Percentiles rank a stretch among this genome's conserved stretches.
phyloP scores from a whole-genome alignment of 2,888 invertebrate genomes.

The Endomychus coccineus region DNA sequence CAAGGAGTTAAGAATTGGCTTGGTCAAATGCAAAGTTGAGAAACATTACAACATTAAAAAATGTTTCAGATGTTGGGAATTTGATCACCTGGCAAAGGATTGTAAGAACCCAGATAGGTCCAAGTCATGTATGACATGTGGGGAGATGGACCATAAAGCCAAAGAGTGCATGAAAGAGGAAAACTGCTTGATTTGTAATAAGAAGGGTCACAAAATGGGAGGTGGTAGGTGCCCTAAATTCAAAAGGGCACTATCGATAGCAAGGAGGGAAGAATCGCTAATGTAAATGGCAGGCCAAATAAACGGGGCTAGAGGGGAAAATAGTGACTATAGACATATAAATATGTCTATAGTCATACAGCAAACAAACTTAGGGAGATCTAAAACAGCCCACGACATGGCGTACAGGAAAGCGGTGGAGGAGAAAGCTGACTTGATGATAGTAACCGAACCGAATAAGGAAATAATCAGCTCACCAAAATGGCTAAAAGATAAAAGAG shows the following conservation, averaged over 20 bases:
- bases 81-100: neutral
- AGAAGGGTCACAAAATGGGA: slow-evolving; percentile 1
- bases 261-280: no score
- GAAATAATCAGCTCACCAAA: no score
- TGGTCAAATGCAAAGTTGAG: neutral
- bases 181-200: neutral
- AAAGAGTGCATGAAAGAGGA: neutral
- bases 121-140: slow-evolving; percentile 3
- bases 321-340: no score
- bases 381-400: no score
- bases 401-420: neutral
- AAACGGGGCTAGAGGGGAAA: no score
- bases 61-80: slow-evolving; percentile 2
- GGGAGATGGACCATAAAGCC: neutral
- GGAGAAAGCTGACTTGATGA: neutral
- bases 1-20: neutral
- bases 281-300: no score
- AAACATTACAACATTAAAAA: neutral
- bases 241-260: no score
- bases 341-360: no score
- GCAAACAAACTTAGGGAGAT: no score
- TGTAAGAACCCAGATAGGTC: slow-evolving; percentile 3
- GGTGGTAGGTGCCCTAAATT: slow-evolving; percentile 1
- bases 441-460: no score
- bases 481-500: no score